Percentiles rank a stretch among this genome's conserved stretches.
These are phyloP conservation scores for Cheirogaleus medius DNA, from an alignment of 2,113 vertebrate genomes.

Conservation along the genomic window DNA sequence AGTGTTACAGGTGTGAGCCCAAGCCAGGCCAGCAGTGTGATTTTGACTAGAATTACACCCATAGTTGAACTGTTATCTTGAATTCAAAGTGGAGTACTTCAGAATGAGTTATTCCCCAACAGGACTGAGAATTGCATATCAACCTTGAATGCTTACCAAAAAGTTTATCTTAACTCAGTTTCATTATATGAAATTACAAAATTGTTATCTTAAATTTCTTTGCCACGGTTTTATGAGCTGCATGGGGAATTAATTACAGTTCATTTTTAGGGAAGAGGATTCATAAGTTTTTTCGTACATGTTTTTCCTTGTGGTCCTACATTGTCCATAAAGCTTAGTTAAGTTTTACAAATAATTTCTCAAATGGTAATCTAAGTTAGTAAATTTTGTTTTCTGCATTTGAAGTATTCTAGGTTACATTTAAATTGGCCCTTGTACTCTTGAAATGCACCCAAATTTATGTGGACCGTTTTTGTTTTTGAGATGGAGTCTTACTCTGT, in stretches of 20 bases:
- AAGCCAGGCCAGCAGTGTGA: neutral
- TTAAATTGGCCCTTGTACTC: neutral
- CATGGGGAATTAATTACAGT: neutral
- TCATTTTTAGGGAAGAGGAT: neutral
- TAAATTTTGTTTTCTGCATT: conserved; percentile 5
- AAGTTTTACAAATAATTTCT: neutral
- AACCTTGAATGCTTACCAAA: neutral
- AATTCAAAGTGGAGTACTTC: neutral
- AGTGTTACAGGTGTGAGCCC: too few relatives aligned
- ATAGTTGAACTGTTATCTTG: neutral
- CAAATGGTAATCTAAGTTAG: neutral
- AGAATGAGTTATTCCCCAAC: neutral
- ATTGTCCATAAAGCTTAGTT: neutral
- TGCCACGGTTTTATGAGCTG: neutral
- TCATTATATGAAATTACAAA: neutral
- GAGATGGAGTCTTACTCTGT: too few relatives aligned
- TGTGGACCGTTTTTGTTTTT: neutral
- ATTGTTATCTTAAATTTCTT: neutral
- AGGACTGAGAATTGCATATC: neutral
- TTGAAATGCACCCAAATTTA: neutral
- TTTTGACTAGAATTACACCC: neutral
- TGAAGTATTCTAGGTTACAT: neutral
- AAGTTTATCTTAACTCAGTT: neutral
- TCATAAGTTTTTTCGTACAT: neutral
- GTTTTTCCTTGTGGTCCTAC: neutral